Evolutionary conservation across 2,888 invertebrate genomes (phyloP).

Genomic region (Penaeus monodon): DNA sequence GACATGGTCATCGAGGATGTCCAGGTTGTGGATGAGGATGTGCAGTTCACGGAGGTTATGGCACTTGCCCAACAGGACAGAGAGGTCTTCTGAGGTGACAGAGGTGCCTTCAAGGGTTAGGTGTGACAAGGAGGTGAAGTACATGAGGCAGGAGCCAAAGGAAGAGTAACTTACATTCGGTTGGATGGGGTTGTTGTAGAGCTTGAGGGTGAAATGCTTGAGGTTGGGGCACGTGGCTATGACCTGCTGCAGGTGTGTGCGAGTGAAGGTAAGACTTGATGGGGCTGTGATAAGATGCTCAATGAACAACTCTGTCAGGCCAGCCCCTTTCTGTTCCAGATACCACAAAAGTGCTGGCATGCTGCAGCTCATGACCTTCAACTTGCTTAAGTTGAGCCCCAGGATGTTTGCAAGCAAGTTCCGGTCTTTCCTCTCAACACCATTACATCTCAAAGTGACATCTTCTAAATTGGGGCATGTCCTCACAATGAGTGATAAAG

Average conservation of each 20-base stretch:
- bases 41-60: constrained; percentile 37
- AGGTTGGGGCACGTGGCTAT: constrained; percentile 57
- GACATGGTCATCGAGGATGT: constrained; percentile 51
- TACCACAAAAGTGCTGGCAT: constrained; percentile 58
- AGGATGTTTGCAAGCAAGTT: constrained; percentile 57
- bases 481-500: constrained; percentile 51
- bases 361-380: constrained; percentile 58
- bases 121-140: constrained; percentile 48
- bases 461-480: constrained; percentile 56
- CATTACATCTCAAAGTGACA: constrained; percentile 55
- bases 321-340: constrained; percentile 32
- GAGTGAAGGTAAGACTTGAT: constrained; percentile 44
- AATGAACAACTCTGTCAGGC: constrained; percentile 30
- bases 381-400: constrained; percentile 23
- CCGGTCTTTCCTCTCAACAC: constrained; percentile 58
- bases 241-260: constrained; percentile 55
- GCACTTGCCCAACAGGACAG: constrained; percentile 49
- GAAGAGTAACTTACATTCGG: constrained; percentile 55
- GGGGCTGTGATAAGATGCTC: constrained; percentile 54
- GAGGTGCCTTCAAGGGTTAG: constrained; percentile 55
- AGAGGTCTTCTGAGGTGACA: constrained; percentile 50
- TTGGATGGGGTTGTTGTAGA: constrained; percentile 50
- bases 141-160: constrained; percentile 38
- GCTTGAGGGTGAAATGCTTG: constrained; percentile 47
- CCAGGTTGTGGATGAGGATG: constrained; percentile 54